A percentile compares a stretch with the other conserved stretches of the same genome.
Evolutionary conservation across 35 echinoderm and acorn worm species (phyloP).

Genomic region (Amphiura filiformis): DNA sequence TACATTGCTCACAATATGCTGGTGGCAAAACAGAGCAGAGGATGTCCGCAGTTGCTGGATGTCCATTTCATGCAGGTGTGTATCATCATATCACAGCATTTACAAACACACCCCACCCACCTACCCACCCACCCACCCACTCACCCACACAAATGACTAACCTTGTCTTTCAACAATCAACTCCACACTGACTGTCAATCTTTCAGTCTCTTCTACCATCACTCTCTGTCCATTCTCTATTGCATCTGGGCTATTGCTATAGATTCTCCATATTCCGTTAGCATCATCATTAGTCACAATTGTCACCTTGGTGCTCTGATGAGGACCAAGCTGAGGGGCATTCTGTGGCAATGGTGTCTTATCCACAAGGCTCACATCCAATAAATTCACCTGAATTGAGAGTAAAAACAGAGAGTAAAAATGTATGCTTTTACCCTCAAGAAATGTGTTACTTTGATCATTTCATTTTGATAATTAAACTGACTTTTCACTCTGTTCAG

Average conservation of each 20-base stretch:
- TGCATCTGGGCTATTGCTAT: conserved; percentile 93
- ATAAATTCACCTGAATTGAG: conserved; percentile 68
- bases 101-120: too few species aligned
- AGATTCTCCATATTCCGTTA: conserved; percentile 92
- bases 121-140: too few species aligned
- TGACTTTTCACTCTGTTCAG: too few species aligned
- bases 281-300: conserved; percentile 93
- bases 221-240: conserved; percentile 32
- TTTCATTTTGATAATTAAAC: too few species aligned
- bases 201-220: conserved; percentile 63
- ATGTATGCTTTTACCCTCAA: too few species aligned
- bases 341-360: conserved; percentile 56
- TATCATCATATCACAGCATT: too few species aligned
- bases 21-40: too few species aligned
- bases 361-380: conserved; percentile 52
- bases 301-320: conserved; percentile 39
- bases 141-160: too few species aligned
- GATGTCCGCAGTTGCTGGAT: too few species aligned
- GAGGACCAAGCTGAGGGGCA: conserved; percentile 51
- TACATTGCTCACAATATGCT: too few species aligned
- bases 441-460: too few species aligned
- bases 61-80: too few species aligned
- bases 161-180: conserved; percentile 89
- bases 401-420: not conserved
- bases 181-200: conserved; percentile 89